Percentiles rank a stretch among this genome's conserved stretches.
These are phyloP conservation scores for Lithobates sylvaticus DNA, from an alignment of 2,797 vertebrate species.

Conservation along the genomic window DNA sequence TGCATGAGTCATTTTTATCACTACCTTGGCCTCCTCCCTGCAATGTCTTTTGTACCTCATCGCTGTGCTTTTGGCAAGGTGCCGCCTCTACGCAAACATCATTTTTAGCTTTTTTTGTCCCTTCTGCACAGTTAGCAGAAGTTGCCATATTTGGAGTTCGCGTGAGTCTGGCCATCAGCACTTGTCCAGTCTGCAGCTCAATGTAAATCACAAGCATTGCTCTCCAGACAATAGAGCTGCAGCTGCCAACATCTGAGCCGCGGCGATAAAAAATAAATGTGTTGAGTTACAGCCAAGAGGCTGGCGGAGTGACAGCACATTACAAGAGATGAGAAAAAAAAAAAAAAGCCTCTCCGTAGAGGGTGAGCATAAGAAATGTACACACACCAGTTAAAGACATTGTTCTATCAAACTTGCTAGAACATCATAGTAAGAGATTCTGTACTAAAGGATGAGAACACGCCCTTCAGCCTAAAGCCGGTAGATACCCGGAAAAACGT, in stretches of 20 bases:
- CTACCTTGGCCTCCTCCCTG: constrained; percentile 6
- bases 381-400: constrained; percentile 1
- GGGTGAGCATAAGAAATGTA: constrained; percentile 16
- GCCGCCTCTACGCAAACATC: constrained; percentile 35
- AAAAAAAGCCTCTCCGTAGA: not conserved
- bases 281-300: constrained; percentile 49
- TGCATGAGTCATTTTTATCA: constrained; percentile 22
- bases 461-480: constrained; percentile 8
- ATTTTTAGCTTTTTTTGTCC: constrained; percentile 10
- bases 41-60: constrained; percentile 15
- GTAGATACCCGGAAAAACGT: not conserved
- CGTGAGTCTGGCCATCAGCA: constrained; percentile 50
- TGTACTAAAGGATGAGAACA: not conserved
- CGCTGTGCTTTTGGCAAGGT: constrained; percentile 46
- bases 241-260: constrained; percentile 58
- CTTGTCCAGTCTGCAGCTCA: constrained; percentile 38
- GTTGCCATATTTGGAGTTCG: constrained; percentile 59
- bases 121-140: constrained; percentile 48
- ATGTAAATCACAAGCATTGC: constrained; percentile 58
- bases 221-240: constrained; percentile 53
- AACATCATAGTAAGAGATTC: not conserved
- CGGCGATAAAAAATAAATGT: constrained; percentile 57
- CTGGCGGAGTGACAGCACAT: constrained; percentile 18
- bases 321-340: not conserved
- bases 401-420: not conserved